A percentile compares a stretch with the other conserved stretches of the same genome.
Evolutionary conservation across 2,888 invertebrate species (phyloP).

Genomic region (Octonoba sinensis): DNA sequence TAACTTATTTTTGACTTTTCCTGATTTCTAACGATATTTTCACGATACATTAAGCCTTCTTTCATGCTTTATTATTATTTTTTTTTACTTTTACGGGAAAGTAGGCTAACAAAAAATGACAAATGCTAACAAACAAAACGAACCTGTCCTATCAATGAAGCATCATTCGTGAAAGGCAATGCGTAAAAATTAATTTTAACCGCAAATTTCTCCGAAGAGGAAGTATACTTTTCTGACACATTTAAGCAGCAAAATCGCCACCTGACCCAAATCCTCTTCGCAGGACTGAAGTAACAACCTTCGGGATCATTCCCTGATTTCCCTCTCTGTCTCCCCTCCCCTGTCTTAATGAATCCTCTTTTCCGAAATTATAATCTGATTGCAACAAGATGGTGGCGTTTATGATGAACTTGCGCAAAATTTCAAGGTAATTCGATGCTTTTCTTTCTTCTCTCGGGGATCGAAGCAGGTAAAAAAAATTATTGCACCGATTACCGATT

Average conservation of each 20-base stretch:
- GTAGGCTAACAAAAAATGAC: no score
- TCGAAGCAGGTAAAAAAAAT: no score
- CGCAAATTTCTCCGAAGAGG: slow-evolving; percentile 42
- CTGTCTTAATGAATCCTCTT: neutral
- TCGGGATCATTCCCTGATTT: slow-evolving; percentile 20
- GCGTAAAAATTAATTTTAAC: slow-evolving; percentile 61
- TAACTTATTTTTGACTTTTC: no score
- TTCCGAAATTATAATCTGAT: neutral
- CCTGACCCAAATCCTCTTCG: slow-evolving; percentile 43
- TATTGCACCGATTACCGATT: no score
- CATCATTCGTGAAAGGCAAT: slow-evolving; percentile 32
- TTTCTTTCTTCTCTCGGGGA: no score
- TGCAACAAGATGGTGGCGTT: no score
- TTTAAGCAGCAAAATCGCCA: slow-evolving; percentile 53
- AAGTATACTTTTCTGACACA: slow-evolving; percentile 53
- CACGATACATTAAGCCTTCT: no score
- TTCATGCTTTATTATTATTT: no score
- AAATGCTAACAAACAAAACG: slow-evolving; percentile 16
- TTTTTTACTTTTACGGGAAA: no score
- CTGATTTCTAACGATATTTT: no score
- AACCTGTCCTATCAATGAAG: neutral
- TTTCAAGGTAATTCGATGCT: no score
- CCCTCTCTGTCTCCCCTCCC: neutral
- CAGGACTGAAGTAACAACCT: slow-evolving; percentile 15
- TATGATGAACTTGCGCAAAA: no score